Evolutionary conservation across 2,797 vertebrate genomes (phyloP).

Genomic region (Aplochiton taeniatus): DNA sequence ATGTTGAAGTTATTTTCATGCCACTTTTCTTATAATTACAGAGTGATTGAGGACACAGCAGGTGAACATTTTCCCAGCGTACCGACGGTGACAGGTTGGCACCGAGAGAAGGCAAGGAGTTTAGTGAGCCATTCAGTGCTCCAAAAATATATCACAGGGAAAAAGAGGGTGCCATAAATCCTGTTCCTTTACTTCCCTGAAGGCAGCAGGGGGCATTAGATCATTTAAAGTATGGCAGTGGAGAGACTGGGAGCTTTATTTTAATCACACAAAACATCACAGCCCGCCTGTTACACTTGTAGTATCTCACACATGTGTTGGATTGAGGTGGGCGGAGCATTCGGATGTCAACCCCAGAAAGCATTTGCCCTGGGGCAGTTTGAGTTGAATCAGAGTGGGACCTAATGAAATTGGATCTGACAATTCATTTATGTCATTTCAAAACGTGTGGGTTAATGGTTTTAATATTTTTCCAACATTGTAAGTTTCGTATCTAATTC

Average conservation of each 20-base stretch:
- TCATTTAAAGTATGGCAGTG: constrained; percentile 33
- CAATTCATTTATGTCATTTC: too few relatives aligned
- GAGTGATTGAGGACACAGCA: constrained; percentile 40
- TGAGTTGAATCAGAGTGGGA: too few relatives aligned
- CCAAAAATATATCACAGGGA: constrained; percentile 49
- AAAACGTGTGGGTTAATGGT: too few relatives aligned
- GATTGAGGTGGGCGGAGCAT: background rate
- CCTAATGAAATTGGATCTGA: too few relatives aligned
- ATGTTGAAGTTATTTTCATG: background rate
- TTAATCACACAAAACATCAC: constrained; percentile 19
- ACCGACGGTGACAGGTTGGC: constrained; percentile 31
- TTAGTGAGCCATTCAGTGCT: constrained; percentile 33
- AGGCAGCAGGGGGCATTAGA: constrained; percentile 35
- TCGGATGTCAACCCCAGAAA: too few relatives aligned
- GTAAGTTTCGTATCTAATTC: too few relatives aligned
- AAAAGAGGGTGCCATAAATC: constrained; percentile 49
- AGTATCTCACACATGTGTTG: background rate
- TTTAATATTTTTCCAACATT: too few relatives aligned
- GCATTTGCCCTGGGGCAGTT: too few relatives aligned
- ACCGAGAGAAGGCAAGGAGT: constrained; percentile 33
- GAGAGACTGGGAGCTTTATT: constrained; percentile 19
- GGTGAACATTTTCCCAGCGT: constrained; percentile 22
- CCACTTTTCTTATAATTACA: constrained; percentile 40
- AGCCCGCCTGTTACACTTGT: constrained; percentile 15
- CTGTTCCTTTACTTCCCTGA: constrained; percentile 45